phyloP scores from a whole-genome alignment of 2,888 invertebrate genomes.

The Nemurella pictetii region DNA sequence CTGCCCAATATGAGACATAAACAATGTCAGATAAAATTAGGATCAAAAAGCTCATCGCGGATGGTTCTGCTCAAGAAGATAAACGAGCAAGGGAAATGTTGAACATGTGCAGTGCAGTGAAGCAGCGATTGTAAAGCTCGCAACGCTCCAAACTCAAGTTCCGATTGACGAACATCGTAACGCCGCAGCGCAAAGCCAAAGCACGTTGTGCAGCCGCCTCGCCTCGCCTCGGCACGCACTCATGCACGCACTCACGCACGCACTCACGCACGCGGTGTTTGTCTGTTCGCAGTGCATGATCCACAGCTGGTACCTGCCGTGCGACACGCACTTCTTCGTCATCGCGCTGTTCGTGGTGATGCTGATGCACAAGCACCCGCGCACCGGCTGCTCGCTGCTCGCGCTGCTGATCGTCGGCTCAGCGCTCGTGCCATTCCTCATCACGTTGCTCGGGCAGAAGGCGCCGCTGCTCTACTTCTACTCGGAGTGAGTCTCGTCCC shows the following conservation, averaged over 20 bases:
- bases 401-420: conserved; percentile 52
- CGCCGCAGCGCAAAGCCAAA: neutral
- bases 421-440: conserved; percentile 56
- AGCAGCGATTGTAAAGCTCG: no score
- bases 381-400: conserved; percentile 52
- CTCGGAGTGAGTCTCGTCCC: conserved; percentile 24
- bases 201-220: no score
- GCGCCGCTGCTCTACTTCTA: conserved; percentile 23
- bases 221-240: no score
- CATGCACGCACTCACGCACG: neutral
- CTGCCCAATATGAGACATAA: no score
- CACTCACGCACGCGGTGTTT: neutral
- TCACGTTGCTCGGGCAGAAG: conserved; percentile 52
- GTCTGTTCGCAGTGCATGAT: conserved; percentile 62
- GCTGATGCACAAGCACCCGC: conserved; percentile 47
- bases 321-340: conserved; percentile 70
- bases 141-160: no score
- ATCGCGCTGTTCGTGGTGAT: conserved; percentile 55
- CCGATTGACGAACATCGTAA: neutral
- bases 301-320: conserved; percentile 69
- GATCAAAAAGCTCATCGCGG: no score
- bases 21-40: no score
- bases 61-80: no score
- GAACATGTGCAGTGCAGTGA: no score
- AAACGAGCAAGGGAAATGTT: no score